Base-by-base conservation (phyloP, 1,140 invertebrate species). In the Heliconius congener region DNA sequence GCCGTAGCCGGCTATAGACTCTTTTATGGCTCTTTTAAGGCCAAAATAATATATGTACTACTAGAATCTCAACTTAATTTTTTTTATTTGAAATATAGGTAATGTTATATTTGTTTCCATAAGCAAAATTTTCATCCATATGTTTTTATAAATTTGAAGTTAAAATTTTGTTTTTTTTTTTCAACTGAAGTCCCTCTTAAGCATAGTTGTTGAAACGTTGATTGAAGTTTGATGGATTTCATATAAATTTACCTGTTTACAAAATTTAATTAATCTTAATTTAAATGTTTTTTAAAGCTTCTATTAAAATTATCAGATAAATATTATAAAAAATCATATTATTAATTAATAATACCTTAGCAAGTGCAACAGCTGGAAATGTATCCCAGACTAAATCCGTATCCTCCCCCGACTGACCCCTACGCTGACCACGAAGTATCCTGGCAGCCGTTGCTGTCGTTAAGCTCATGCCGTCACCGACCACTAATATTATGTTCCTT, bases 391-490 rank as follows among this genome's bases (percentile, higher is more conserved):
- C 95, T 18, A 97, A 94, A 76, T 95, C 95, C 2, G 95, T 91
- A 81, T 97, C 96, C 87, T 97, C 97, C 2, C 97, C 97, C 73
- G 83, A 92, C 73, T 94, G 92, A 1, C 95, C 95, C 55, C 94
- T 87, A 34, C 90, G 84, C 84, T 97, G 96, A 60, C 95, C 94
- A 81, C 96, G 95, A 74, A 96, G 94, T 74, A 98, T 97, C 78
- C 97, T 94, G 2, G 96, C 96, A 1, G 97, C 97, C 0, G 97
- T 97, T 1, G 97, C 95, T 0, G 97, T 97, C 2, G 97, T 95
- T 70, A 97, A 94, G 30, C 97, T 97, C 96, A 98, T 97, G 13
- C 97, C 97, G 92, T 98, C 97, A 1, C 97, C 97, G 6, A 98
- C 95, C 84, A 98, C 97, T 66, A 98, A 92, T 46, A 98, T 96